Evolutionary conservation across 2,113 vertebrate species (phyloP).

Genomic region (Trichechus manatus): DNA sequence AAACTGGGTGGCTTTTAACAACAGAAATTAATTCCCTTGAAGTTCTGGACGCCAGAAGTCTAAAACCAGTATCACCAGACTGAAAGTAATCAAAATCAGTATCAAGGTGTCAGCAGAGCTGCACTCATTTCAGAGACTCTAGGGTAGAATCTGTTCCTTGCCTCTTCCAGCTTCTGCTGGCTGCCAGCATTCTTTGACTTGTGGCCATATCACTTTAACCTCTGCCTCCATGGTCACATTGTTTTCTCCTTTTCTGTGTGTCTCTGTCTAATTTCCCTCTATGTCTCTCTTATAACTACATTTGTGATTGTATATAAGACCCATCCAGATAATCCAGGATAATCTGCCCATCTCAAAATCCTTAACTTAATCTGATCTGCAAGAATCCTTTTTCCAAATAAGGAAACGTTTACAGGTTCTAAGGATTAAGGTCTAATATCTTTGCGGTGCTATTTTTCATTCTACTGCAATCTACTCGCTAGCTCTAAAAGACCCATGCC

Average conservation of each 20-base stretch:
- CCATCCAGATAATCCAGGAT: neutral
- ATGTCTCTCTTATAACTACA: neutral
- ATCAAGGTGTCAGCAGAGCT: too few relatives aligned
- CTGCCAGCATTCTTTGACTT: neutral
- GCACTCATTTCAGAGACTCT: too few relatives aligned
- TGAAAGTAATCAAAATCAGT: too few relatives aligned
- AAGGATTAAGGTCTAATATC: neutral
- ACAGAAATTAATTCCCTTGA: too few relatives aligned
- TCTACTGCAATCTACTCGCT: too few relatives aligned
- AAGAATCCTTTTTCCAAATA: neutral
- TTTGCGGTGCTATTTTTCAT: neutral
- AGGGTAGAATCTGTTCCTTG: too few relatives aligned
- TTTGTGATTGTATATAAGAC: neutral
- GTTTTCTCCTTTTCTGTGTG: neutral
- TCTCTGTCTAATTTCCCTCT: neutral
- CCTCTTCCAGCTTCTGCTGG: neutral
- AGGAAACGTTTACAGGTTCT: neutral
- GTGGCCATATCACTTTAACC: neutral
- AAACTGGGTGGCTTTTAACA: too few relatives aligned
- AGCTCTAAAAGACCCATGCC: neutral
- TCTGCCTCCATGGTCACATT: neutral
- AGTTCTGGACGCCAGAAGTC: too few relatives aligned
- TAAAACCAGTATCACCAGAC: too few relatives aligned
- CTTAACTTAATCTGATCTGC: neutral
- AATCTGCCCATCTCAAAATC: neutral